A percentile compares a stretch with the other conserved stretches of the same genome.
phyloP scores from a whole-genome alignment of 2,113 vertebrate genomes.

The Sturnus vulgaris region DNA sequence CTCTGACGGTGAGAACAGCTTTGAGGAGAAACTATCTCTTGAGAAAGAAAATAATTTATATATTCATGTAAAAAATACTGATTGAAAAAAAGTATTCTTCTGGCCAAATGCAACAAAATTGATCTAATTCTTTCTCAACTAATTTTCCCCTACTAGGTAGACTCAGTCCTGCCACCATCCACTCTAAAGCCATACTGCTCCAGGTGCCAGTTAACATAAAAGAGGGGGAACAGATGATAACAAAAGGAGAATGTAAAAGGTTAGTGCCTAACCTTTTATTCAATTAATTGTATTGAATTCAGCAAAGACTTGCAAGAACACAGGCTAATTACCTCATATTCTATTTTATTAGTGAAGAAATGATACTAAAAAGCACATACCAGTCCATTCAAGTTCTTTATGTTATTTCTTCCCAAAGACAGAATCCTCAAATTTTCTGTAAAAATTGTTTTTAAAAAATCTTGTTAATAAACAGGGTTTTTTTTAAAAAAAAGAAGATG shows the following conservation, averaged over 20 bases:
- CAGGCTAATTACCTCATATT: not conserved
- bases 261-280: not conserved
- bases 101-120: not conserved
- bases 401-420: constrained; percentile 94
- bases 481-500: not conserved
- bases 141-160: not conserved
- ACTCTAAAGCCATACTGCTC: not conserved
- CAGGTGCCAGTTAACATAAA: not conserved
- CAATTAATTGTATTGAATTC: not conserved
- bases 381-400: constrained; percentile 92
- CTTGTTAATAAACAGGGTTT: not conserved
- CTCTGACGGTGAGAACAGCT: not conserved
- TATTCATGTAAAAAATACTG: not conserved
- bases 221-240: not conserved
- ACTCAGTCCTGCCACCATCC: not conserved
- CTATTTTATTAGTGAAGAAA: not conserved
- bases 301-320: not conserved
- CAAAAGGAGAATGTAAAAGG: not conserved
- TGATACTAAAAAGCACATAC: constrained; percentile 69
- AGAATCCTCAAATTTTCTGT: constrained; percentile 92
- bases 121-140: not conserved
- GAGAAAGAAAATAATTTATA: not conserved
- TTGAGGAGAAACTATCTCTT: not conserved
- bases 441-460: constrained; percentile 10
- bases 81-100: not conserved